Evolutionary conservation across 1,140 invertebrate genomes (phyloP).

Genomic region (Tetramorium simillimum): DNA sequence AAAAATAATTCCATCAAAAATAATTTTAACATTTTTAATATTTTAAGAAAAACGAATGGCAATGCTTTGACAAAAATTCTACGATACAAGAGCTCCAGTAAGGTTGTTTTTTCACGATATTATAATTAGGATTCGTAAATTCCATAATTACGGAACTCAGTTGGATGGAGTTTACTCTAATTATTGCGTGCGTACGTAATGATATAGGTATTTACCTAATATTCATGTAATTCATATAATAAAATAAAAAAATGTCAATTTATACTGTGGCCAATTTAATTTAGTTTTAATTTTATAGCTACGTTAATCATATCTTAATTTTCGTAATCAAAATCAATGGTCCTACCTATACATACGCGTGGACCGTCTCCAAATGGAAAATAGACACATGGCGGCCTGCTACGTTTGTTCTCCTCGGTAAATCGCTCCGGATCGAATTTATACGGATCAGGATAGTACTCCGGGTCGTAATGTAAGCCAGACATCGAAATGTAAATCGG

Average conservation of each 20-base stretch:
- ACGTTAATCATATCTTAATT: neutral
- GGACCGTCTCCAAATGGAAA: constrained; percentile 87
- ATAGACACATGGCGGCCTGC: constrained; percentile 82
- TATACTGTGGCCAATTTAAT: neutral
- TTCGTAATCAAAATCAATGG: neutral
- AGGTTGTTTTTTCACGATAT: neutral
- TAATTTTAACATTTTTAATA: too few species aligned
- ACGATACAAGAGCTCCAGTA: too few species aligned
- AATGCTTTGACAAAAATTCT: neutral
- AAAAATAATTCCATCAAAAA: too few species aligned
- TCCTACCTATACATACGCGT: constrained; percentile 86
- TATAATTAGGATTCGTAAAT: neutral
- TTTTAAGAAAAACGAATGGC: neutral
- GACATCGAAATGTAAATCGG: constrained; percentile 86
- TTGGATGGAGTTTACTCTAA: neutral
- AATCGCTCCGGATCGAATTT: constrained; percentile 92
- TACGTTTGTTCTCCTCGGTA: constrained; percentile 83
- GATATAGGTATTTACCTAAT: neutral
- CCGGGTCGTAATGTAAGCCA: constrained; percentile 87
- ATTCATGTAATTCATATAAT: neutral
- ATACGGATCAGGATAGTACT: constrained; percentile 89
- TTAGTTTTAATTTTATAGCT: neutral
- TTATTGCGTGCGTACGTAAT: neutral
- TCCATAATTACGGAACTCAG: neutral
- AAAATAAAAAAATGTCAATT: neutral